Evolutionary conservation across 2,113 vertebrate genomes (phyloP), one percentile per base, ranked within the genome.

Genomic region (Entelurus aequoreus): DNA sequence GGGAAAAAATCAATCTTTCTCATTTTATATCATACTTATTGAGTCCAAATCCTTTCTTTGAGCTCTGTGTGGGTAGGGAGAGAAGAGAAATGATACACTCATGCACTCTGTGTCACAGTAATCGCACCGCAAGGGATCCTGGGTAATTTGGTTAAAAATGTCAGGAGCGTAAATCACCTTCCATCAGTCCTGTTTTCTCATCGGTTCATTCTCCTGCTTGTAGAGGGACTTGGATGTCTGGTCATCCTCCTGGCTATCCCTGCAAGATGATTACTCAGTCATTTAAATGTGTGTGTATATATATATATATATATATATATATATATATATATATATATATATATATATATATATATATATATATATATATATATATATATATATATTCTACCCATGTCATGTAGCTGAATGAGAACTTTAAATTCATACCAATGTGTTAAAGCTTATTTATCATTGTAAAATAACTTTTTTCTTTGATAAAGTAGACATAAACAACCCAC

Each of bases 141-240:
- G 76, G 85, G 87, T 91, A 90, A 91, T 90, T 90, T 86, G 81
- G 88, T 92, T 91, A 92, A 77, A 84, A 84, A 91, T 91, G 89
- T 89, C 88, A 91, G 89, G 85, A 87, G 71, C 84, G 87, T 91
- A 90, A 87, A 90, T 91, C 89, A 91, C 86, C 80, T 81, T 82
- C 88, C 90, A 91, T 91, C 87, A 90, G 76, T 66, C 76, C 68
- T 64, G 84, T 80, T 83, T 71, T 84, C 76, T 79, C 82, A 83
- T 87, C 86, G 88, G 85, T 82, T 79, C 66, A 48, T 66, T 52
- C 61, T 47, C 50, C 69, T 38, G 47, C 63, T 55, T 66, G 65
- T 61, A 66, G 68, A 68, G 58, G 46, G 72, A 72, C 68, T 66
- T 62, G 36, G 79, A 72, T 83, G 84, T 77, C 67, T 71, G 63